Percentiles rank a stretch among this genome's conserved stretches.
Evolutionary conservation across 2,888 invertebrate species (phyloP).

Genomic region (Zygogramma bicolorata): DNA sequence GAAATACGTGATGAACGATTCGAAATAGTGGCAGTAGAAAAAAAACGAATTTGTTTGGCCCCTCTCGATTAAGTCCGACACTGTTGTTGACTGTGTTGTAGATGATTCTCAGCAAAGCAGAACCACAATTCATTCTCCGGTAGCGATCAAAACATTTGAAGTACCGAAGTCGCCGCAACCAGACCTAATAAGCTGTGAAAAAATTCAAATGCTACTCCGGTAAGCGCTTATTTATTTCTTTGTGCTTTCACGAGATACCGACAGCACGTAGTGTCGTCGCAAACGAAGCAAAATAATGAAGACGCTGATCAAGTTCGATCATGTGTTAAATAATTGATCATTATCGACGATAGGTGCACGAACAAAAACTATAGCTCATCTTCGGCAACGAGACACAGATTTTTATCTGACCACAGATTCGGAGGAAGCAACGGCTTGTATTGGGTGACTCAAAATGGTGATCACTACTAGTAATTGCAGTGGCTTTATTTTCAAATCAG

Average conservation of each 20-base stretch:
- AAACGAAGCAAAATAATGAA: conserved; percentile 16
- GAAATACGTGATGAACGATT: too few species aligned
- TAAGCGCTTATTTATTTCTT: conserved; percentile 2
- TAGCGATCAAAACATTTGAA: background rate
- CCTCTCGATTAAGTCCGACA: too few species aligned
- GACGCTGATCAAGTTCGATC: conserved; percentile 11
- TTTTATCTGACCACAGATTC: background rate
- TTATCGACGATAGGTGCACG: conserved; percentile 16
- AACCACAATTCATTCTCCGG: background rate
- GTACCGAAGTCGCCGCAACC: background rate
- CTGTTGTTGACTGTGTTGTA: too few species aligned
- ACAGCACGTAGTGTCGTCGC: background rate
- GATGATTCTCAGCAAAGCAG: too few species aligned
- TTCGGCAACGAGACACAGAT: conserved; percentile 6
- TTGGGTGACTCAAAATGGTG: background rate
- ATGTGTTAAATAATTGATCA: conserved; percentile 21
- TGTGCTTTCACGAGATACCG: background rate
- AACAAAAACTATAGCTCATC: conserved; percentile 20
- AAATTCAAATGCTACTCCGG: background rate
- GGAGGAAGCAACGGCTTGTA: background rate
- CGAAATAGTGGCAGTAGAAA: too few species aligned
- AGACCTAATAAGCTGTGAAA: background rate
- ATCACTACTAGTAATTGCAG: background rate
- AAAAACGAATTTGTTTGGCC: too few species aligned
- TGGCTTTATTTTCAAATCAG: too few species aligned